A percentile compares a stretch with the other conserved stretches of the same genome.
Evolutionary conservation across 2,797 vertebrate species (phyloP).

Genomic region (Naso thynnoides): DNA sequence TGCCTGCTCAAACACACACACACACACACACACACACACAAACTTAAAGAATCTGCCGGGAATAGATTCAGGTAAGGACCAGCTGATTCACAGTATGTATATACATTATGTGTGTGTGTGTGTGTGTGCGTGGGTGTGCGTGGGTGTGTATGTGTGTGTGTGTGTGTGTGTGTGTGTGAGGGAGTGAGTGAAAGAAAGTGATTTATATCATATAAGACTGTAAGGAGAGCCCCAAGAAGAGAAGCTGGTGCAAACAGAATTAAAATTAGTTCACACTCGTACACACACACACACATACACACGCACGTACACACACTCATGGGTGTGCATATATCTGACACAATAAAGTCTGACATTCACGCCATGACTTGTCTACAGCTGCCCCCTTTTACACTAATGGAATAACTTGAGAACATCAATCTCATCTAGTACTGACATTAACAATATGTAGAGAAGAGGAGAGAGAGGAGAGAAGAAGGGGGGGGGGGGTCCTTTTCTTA

Average conservation of each 20-base stretch:
- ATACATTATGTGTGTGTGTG: not conserved
- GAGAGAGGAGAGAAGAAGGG: not conserved
- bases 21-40: slow-evolving; percentile 32
- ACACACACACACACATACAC: not conserved
- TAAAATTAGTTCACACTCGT: slow-evolving; percentile 12
- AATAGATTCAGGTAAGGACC: slow-evolving; percentile 41
- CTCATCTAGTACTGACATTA: slow-evolving; percentile 49
- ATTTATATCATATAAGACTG: slow-evolving; percentile 26
- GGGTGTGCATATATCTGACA: slow-evolving; percentile 7
- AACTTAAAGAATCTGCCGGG: slow-evolving; percentile 20
- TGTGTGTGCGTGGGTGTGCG: not conserved
- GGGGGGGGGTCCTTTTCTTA: no score
- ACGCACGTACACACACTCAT: slow-evolving; percentile 2
- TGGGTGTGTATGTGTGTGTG: no score
- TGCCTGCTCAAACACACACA: slow-evolving; percentile 85
- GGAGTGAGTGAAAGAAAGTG: not conserved
- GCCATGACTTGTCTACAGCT: slow-evolving; percentile 16
- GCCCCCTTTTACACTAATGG: slow-evolving; percentile 31
- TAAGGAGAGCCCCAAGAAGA: slow-evolving; percentile 13
- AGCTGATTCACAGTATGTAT: slow-evolving; percentile 13
- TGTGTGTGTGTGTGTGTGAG: not conserved
- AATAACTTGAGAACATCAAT: slow-evolving; percentile 28
- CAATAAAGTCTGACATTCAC: slow-evolving; percentile 32
- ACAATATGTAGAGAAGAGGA: slow-evolving; percentile 14
- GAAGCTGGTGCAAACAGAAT: slow-evolving; percentile 33